Conservation (phyloP, 2,113 vertebrate genomes). For the Ascaphus truei region DNA sequence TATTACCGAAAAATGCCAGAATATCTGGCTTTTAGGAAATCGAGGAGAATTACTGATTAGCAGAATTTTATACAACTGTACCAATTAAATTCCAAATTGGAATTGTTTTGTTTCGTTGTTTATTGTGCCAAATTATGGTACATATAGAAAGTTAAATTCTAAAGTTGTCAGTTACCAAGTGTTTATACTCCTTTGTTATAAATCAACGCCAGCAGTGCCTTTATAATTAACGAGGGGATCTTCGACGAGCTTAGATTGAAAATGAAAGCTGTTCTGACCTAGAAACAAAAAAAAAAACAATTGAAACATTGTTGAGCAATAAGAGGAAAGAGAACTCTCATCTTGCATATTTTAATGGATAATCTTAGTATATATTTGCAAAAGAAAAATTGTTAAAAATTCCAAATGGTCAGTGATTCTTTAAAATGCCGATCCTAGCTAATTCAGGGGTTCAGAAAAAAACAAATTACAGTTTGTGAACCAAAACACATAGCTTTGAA, state of each 20-base stretch:
- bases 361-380: slow-evolving; percentile 70
- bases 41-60: slow-evolving; percentile 81
- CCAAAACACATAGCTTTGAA: slow-evolving; percentile 67
- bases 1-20: slow-evolving; percentile 83
- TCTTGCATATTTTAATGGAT: slow-evolving; percentile 62
- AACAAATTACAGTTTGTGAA: slow-evolving; percentile 64
- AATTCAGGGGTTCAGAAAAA: slow-evolving; percentile 82
- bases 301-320: slow-evolving; percentile 66
- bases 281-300: slow-evolving; percentile 50
- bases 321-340: slow-evolving; percentile 65
- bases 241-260: slow-evolving; percentile 57
- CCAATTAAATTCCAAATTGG: slow-evolving; percentile 99
- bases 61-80: slow-evolving; percentile 94
- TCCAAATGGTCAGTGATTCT: slow-evolving; percentile 90
- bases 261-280: slow-evolving; percentile 38
- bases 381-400: slow-evolving; percentile 85
- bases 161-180: slow-evolving; percentile 59
- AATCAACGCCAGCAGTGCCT: slow-evolving; percentile 96
- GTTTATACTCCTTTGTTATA: slow-evolving; percentile 66
- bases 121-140: slow-evolving; percentile 95
- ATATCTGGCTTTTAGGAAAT: slow-evolving; percentile 74
- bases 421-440: slow-evolving; percentile 54
- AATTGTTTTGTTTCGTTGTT: slow-evolving; percentile 95
- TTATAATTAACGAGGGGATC: slow-evolving; percentile 87
- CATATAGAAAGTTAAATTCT: slow-evolving; percentile 73